Evolutionary conservation across 1,140 invertebrate species (phyloP), one percentile per base, ranked within the genome.

Genomic region (Zaprionus capensis): DNA sequence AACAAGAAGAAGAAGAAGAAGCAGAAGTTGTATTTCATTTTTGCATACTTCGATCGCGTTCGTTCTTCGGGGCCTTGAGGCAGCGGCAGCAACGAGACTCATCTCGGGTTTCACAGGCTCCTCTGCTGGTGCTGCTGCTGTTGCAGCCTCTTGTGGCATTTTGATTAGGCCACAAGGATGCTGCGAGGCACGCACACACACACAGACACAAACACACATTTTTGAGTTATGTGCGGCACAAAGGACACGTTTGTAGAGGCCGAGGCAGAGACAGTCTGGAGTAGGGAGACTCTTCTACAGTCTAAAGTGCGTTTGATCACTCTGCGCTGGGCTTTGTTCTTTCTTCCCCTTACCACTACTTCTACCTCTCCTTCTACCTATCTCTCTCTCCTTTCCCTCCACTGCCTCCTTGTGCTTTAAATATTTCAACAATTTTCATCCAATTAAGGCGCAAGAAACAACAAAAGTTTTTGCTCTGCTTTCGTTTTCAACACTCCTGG

Each of bases 401-500:
- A 11, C 38, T 26, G 26, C 28, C 53, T 65, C 69, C 76, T 53
- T 63, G 72, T 91, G 76, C 82, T 82, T 91, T 80, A 92, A 91
- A 91, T 91, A 92, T 92, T 92, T 82, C 83, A 92, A 91, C 84
- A 92, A 92, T 92, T 92, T 92, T 91, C 84, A 88, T 92, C 91
- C 91, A 92, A 92, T 92, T 92, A 92, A 92, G 91, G 90, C 80
- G 82, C 82, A 87, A 87, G 77, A 81, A 87, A 17, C 15, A 7
- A 44, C n/a, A 44, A 46, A 17, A 88, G 68, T 83, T 87, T 87
- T 87, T 87, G 76, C 80, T 75, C 73, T 81, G 70, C 75, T 87
- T 85, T 66, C 53, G 58, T 31, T 71, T 71, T 80, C 61, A 53
- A 76, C 57, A 59, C 31, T 67, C 14, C 15, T 55, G 36, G 22